A percentile compares a stretch with the other conserved stretches of the same genome.
These are phyloP conservation scores for Panagrolaimus sp. DNA, from an alignment of 1,140 invertebrate genomes.

Conservation along the genomic window DNA sequence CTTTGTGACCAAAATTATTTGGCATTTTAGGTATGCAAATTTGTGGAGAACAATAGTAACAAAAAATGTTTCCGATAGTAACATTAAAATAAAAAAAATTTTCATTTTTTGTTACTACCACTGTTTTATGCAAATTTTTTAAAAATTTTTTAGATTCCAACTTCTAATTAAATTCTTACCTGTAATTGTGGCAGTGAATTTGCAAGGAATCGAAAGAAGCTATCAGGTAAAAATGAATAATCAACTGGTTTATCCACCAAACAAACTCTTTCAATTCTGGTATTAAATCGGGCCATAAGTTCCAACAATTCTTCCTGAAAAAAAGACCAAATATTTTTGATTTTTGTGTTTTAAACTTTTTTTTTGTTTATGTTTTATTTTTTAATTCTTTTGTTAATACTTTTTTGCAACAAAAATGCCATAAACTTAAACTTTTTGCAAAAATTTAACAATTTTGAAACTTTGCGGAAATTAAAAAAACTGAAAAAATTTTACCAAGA, in stretches of 20 bases:
- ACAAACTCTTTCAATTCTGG: constrained; percentile 45
- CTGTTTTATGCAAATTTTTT: too few relatives aligned
- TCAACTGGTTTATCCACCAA: constrained; percentile 56
- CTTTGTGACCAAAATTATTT: too few relatives aligned
- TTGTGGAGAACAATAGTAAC: too few relatives aligned
- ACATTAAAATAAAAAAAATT: too few relatives aligned
- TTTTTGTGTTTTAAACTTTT: neutral
- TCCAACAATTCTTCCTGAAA: constrained; percentile 38
- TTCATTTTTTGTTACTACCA: too few relatives aligned
- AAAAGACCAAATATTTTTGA: neutral
- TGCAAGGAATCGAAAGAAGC: constrained; percentile 54
- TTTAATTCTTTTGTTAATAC: constrained; percentile 14
- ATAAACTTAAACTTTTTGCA: too few relatives aligned
- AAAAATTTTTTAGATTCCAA: neutral
- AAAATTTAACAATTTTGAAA: too few relatives aligned
- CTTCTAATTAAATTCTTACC: constrained; percentile 23
- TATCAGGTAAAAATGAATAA: constrained; percentile 56
- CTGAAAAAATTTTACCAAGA: too few relatives aligned
- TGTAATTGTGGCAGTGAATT: constrained; percentile 50
- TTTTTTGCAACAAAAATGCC: neutral
- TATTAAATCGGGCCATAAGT: constrained; percentile 27
- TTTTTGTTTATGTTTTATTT: neutral
- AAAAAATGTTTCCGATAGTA: too few relatives aligned
- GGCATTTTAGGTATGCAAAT: too few relatives aligned
- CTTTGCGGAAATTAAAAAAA: too few relatives aligned